Conservation (phyloP, 2,888 invertebrate species). For the Ophioninae sp. region DNA sequence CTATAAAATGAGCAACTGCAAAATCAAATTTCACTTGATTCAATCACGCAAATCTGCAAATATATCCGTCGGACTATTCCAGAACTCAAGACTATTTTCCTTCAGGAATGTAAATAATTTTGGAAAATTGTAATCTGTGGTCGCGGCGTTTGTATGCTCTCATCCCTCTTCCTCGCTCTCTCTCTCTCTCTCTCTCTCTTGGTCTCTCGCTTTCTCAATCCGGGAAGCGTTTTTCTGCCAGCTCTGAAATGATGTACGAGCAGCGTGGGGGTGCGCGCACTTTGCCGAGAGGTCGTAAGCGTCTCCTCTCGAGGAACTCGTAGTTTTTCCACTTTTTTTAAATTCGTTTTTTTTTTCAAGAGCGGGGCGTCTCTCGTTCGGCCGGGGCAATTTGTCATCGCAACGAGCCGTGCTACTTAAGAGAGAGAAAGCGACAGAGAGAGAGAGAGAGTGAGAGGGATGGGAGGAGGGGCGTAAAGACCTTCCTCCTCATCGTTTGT, state of each 20-base stretch:
- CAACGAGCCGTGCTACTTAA: constrained; percentile 39
- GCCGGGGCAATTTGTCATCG: constrained; percentile 60
- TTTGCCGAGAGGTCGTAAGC: constrained; percentile 59
- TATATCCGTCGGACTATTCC: too few species aligned
- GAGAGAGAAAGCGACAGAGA: background rate
- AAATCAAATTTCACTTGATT: background rate
- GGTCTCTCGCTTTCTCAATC: background rate
- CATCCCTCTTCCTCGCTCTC: background rate
- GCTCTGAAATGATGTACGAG: constrained; percentile 52
- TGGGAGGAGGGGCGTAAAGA: background rate
- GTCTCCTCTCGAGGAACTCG: constrained; percentile 38
- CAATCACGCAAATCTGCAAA: background rate
- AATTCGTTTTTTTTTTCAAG: constrained; percentile 4
- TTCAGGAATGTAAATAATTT: constrained; percentile 1
- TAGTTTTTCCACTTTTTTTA: constrained; percentile 28
- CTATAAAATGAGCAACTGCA: too few species aligned
- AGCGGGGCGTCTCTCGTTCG: constrained; percentile 52
- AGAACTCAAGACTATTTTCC: background rate
- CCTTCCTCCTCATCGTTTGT: constrained; percentile 31
- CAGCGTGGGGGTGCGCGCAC: constrained; percentile 44
- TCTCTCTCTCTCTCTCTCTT: constrained; percentile 1
- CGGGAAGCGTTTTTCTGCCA: constrained; percentile 35
- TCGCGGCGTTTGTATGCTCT: background rate
- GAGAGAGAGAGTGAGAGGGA: background rate
- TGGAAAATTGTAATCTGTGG: constrained; percentile 32